A percentile compares a stretch with the other conserved stretches of the same genome.
These are phyloP conservation scores for Trematocara zebra DNA, from an alignment of 2,113 vertebrate species.

Conservation along the genomic window DNA sequence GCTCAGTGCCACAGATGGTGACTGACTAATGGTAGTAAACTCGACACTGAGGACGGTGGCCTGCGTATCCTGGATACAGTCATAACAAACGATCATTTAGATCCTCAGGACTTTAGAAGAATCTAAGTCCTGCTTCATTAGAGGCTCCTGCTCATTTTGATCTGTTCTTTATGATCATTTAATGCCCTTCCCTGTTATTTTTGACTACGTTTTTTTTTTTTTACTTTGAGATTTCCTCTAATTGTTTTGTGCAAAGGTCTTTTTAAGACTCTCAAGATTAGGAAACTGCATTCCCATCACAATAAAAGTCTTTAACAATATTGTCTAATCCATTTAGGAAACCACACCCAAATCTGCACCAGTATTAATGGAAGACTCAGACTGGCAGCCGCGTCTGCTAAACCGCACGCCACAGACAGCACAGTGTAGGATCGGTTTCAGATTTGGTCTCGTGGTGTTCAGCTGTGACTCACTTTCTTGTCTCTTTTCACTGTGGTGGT, in stretches of 20 bases:
- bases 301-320: neutral
- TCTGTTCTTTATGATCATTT: neutral
- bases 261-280: neutral
- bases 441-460: neutral
- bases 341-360: slow-evolving; percentile 18
- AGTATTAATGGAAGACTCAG: neutral
- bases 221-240: neutral
- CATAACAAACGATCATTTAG: slow-evolving; percentile 48
- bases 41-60: slow-evolving; percentile 4
- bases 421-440: neutral
- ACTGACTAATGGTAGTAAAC: slow-evolving; percentile 18
- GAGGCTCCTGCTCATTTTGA: neutral
- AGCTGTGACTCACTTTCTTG: slow-evolving; percentile 51
- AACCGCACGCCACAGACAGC: neutral
- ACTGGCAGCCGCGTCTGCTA: neutral
- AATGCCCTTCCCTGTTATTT: neutral
- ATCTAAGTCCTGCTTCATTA: neutral
- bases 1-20: slow-evolving; percentile 12
- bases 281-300: neutral
- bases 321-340: slow-evolving; percentile 13
- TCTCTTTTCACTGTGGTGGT: neutral
- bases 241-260: neutral
- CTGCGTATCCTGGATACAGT: slow-evolving; percentile 63
- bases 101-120: neutral
- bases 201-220: neutral